A percentile compares a stretch with the other conserved stretches of the same genome.
These are phyloP conservation scores for Sapayoa aenigma DNA, from an alignment of 2,113 vertebrate genomes.

Conservation along the genomic window DNA sequence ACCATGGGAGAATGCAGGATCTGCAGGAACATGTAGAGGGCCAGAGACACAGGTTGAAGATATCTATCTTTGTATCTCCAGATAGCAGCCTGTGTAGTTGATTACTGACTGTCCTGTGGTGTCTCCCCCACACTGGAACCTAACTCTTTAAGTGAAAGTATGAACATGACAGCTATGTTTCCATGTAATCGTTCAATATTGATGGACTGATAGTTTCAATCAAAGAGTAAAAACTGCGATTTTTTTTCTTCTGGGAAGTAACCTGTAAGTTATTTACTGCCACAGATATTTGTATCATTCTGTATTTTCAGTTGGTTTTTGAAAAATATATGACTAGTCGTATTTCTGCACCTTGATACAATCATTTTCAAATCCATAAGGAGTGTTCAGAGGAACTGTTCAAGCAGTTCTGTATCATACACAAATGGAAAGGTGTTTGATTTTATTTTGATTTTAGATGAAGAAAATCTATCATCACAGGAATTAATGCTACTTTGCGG, in stretches of 20 bases:
- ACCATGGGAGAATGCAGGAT: rapidly evolving
- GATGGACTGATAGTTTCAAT: neutral
- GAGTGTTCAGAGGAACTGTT: neutral
- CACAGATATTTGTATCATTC: neutral
- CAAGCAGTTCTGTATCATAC: neutral
- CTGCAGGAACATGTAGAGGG: neutral
- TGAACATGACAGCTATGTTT: neutral
- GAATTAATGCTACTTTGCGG: neutral
- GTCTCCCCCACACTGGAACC: neutral
- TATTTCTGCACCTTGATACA: neutral
- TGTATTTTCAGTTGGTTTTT: neutral
- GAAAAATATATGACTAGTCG: neutral
- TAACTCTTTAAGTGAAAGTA: neutral
- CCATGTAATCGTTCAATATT: neutral
- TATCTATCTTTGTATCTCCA: neutral
- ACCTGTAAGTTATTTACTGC: neutral
- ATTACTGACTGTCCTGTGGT: neutral
- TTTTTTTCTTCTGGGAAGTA: neutral
- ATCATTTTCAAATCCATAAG: neutral
- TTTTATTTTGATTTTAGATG: neutral
- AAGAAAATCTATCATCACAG: neutral
- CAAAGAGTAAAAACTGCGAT: neutral
- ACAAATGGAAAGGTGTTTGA: neutral
- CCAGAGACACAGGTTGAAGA: neutral
- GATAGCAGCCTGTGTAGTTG: neutral